phyloP scores from a whole-genome alignment of 1,140 invertebrate genomes.

The Amyelois transitella region DNA sequence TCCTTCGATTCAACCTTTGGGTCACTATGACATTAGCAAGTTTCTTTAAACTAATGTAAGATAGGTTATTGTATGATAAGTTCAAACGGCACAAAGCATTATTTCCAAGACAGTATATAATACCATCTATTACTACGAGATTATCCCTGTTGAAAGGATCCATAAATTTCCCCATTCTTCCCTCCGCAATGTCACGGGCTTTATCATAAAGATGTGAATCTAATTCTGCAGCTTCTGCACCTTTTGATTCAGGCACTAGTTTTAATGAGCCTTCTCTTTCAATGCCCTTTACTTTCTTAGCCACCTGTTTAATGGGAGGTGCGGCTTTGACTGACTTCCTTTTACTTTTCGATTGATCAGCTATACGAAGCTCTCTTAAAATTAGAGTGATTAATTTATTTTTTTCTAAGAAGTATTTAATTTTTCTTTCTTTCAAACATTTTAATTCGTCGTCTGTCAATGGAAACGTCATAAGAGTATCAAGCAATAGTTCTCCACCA shows the following conservation, averaged over 20 bases:
- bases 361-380: slow-evolving; percentile 31
- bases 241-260: slow-evolving; percentile 15
- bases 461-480: slow-evolving; percentile 29
- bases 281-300: slow-evolving; percentile 17
- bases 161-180: slow-evolving; percentile 28
- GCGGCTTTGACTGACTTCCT: slow-evolving; percentile 24
- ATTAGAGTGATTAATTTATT: slow-evolving; percentile 22
- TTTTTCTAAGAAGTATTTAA: slow-evolving; percentile 34
- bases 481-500: slow-evolving; percentile 33
- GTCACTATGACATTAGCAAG: slow-evolving; percentile 28
- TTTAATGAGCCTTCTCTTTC: slow-evolving; percentile 33
- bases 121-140: slow-evolving; percentile 20
- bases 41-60: slow-evolving; percentile 32
- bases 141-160: slow-evolving; percentile 36
- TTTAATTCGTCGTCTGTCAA: slow-evolving; percentile 31
- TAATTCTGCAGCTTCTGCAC: slow-evolving; percentile 13
- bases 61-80: slow-evolving; percentile 45
- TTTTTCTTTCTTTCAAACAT: slow-evolving; percentile 18
- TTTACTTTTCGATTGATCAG: slow-evolving; percentile 27
- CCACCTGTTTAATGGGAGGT: no score
- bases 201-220: slow-evolving; percentile 28
- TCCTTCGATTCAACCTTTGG: slow-evolving; percentile 31
- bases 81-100: slow-evolving; percentile 39
- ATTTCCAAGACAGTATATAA: slow-evolving; percentile 38
- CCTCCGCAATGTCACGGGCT: slow-evolving; percentile 31